Percentiles rank a stretch among this genome's conserved stretches.
phyloP scores from a whole-genome alignment of 1,140 invertebrate species.

The Drosophila lowei region DNA sequence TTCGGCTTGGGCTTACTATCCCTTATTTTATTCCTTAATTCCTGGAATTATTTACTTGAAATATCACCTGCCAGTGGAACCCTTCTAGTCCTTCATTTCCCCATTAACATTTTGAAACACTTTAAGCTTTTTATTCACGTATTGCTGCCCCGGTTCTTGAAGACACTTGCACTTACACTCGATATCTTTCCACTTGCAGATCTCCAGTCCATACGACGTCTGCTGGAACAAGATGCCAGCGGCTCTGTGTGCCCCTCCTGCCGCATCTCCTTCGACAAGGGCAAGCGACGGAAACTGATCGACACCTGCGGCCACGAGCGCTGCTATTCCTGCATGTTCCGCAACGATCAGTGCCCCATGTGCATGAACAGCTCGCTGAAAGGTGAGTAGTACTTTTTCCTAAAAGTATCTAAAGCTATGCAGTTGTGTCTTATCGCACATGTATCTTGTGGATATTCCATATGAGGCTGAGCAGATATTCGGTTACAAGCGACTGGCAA shows the following conservation, averaged over 20 bases:
- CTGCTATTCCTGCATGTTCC: constrained; percentile 96
- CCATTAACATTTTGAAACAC: too few species aligned
- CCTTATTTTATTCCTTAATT: neutral
- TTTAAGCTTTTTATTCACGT: too few species aligned
- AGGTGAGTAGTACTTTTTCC: constrained; percentile 78
- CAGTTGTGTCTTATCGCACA: constrained; percentile 14
- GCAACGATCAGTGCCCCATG: constrained; percentile 94
- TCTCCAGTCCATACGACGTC: constrained; percentile 87
- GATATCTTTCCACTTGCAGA: constrained; percentile 85
- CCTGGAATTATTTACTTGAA: constrained; percentile 17
- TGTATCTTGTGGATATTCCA: constrained; percentile 56
- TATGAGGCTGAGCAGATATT: constrained; percentile 63
- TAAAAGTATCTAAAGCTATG: neutral
- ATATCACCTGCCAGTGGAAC: constrained; percentile 26
- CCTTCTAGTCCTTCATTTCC: constrained; percentile 27
- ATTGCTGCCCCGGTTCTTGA: constrained; percentile 19
- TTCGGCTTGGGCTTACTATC: too few species aligned
- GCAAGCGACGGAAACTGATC: constrained; percentile 96
- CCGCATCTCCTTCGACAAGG: constrained; percentile 96
- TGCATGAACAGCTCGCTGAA: constrained; percentile 86
- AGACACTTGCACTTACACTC: constrained; percentile 28
- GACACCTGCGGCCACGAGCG: constrained; percentile 97
- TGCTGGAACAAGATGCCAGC: constrained; percentile 83
- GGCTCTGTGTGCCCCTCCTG: constrained; percentile 90
- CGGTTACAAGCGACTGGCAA: constrained; percentile 50